Conservation (phyloP, 2,113 vertebrate species). For the Rhadina sibilatrix region DNA sequence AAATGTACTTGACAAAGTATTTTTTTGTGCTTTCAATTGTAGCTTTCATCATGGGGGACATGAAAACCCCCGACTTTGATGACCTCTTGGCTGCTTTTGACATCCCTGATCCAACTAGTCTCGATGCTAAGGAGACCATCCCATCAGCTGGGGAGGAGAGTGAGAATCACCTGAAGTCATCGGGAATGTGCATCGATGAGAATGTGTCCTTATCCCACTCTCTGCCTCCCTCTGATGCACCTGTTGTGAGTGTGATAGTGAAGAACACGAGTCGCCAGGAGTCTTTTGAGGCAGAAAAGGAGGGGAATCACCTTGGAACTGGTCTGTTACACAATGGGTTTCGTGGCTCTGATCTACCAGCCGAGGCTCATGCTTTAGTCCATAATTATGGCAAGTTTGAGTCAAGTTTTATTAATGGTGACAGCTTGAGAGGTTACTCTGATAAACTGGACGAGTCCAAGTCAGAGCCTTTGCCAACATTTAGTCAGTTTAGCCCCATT, state of each 20-base stretch:
- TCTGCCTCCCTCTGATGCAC: slow-evolving; percentile 77
- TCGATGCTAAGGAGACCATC: slow-evolving; percentile 93
- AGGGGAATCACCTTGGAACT: slow-evolving; percentile 74
- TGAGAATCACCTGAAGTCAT: slow-evolving; percentile 84
- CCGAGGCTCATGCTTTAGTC: slow-evolving; percentile 68
- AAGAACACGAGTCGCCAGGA: slow-evolving; percentile 95
- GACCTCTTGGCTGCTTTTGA: slow-evolving; percentile 98
- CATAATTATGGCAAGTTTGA: slow-evolving; percentile 84
- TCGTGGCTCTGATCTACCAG: slow-evolving; percentile 72
- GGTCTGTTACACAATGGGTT: slow-evolving; percentile 87
- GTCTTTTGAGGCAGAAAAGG: slow-evolving; percentile 83
- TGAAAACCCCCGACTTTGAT: slow-evolving; percentile 99
- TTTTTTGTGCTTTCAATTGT: slow-evolving; percentile 9
- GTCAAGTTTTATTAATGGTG: slow-evolving; percentile 84
- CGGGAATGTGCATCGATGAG: slow-evolving; percentile 85
- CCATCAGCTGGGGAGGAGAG: slow-evolving; percentile 84
- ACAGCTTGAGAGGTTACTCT: slow-evolving; percentile 74
- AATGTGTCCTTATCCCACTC: slow-evolving; percentile 74
- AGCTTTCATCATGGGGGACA: slow-evolving; percentile 94
- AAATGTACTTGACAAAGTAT: background rate
- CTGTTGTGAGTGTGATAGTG: slow-evolving; percentile 92
- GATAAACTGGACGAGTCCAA: slow-evolving; percentile 79
- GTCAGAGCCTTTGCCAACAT: slow-evolving; percentile 79
- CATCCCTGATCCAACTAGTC: slow-evolving; percentile 94
- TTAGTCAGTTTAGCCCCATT: slow-evolving; percentile 88